Evolutionary conservation across 2,113 vertebrate genomes (phyloP).

Genomic region (Neogale vison): DNA sequence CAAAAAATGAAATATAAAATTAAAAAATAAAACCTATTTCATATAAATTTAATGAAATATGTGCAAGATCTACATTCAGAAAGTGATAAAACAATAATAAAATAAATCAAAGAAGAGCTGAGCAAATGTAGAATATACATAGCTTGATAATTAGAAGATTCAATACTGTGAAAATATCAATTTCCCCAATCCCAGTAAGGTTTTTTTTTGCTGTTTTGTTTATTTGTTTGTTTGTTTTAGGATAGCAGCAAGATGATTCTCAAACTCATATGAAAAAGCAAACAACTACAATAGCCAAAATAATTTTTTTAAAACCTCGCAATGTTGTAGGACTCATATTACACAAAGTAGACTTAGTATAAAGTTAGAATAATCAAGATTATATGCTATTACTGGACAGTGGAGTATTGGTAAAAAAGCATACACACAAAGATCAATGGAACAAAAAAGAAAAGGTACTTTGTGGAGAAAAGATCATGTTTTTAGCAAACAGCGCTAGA

Average conservation of each 20-base stretch:
- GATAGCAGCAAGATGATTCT: not conserved
- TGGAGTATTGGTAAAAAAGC: not conserved
- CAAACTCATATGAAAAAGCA: not conserved
- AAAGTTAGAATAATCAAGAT: not conserved
- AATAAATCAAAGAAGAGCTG: not conserved
- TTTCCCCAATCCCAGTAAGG: not conserved
- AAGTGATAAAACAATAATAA: not conserved
- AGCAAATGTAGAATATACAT: not conserved
- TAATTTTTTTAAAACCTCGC: rapidly evolving
- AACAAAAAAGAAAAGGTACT: not conserved
- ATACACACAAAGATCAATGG: not conserved
- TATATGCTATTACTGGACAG: not conserved
- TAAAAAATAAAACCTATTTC: not conserved
- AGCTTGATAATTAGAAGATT: not conserved
- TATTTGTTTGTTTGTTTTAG: not conserved
- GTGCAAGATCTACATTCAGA: not conserved
- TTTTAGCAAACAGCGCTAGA: not conserved
- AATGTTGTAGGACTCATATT: not conserved
- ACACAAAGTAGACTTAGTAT: not conserved
- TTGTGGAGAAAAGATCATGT: not conserved
- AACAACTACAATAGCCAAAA: not conserved
- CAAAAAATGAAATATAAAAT: not conserved
- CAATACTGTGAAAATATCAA: not conserved
- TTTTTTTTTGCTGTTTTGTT: not conserved
- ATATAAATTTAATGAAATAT: not conserved